phyloP scores from a whole-genome alignment of 2,797 vertebrate genomes.

The Helostoma temminkii region DNA sequence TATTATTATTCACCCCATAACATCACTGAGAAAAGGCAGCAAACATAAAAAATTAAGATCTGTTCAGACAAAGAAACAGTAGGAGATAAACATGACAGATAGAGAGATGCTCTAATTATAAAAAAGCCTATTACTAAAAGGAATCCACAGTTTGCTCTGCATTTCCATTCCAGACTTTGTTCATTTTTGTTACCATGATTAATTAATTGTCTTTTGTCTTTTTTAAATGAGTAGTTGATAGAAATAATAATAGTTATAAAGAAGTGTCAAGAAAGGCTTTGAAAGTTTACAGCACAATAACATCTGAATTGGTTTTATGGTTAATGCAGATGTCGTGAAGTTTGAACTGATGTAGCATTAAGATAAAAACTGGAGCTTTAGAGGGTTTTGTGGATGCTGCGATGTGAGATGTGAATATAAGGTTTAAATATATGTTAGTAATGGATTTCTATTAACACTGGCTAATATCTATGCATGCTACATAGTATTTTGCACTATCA shows the following conservation, averaged over 20 bases:
- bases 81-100: neutral
- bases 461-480: no score
- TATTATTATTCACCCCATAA: neutral
- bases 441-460: no score
- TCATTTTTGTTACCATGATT: neutral
- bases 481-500: no score
- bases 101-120: neutral
- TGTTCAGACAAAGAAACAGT: neutral
- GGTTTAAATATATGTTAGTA: no score
- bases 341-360: constrained; percentile 9
- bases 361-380: constrained; percentile 12
- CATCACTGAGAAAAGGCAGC: neutral
- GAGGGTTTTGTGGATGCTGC: constrained; percentile 24
- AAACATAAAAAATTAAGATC: no score
- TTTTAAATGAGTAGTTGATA: neutral
- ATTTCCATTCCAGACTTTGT: neutral
- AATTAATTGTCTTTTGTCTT: neutral
- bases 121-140: constrained; percentile 1
- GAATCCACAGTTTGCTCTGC: neutral
- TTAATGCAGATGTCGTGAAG: constrained; percentile 5
- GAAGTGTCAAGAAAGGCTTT: neutral
- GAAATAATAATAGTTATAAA: neutral
- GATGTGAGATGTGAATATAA: no score
- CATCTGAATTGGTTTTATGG: constrained; percentile 21
- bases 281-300: no score